Base-by-base conservation (phyloP, 2,888 invertebrate species). In the Acanthosepion lycidas region DNA sequence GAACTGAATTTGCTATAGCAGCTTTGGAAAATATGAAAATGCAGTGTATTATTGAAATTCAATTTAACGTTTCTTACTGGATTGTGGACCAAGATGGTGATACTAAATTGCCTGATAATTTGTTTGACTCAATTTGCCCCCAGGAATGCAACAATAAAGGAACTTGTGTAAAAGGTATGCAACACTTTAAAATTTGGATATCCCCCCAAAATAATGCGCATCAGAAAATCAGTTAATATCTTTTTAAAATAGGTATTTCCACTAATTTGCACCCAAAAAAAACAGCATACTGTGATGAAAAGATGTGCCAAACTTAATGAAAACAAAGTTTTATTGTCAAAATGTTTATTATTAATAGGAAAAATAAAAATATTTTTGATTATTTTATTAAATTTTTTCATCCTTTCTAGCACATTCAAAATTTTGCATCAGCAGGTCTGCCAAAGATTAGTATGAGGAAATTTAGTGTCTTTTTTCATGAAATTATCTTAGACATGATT, bases 91-190 rank as follows among this genome's bases (percentile, higher is more conserved):
- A 94, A 49, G 94, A 94, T 26, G 48, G 91, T 28, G 48, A 95
- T 6, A 94, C 95, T 9, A 94, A 95, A n/a, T 26, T 59, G 15
- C 95, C 95, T 91, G 59, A 95, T 48, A 26, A 94, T 8, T 94
- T 94, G 26, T 42, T 94, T 33, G 51, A 51, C 23, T 20, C 48
- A 42, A 42, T 95, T 23, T 96, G 96, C 95, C 95, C 95, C 9
- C 59, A 59, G 28, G 95, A 95, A n/a, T 96, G 96, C 92, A 95
- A 95, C 20, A 95, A 94, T 28, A 92, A 95, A 28, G 96, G 96
- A 48, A 92, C 93, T 23, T 96, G 96, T 94, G 91, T 91, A 18
- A 94, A 95, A n/a, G 95, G 95, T 95, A 33, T 12, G 12, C 23
- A 15, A 78, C 23, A 33, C 3, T 12, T 78, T 33, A 33, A 12